Percentiles rank a stretch among this genome's conserved stretches.
phyloP scores from a whole-genome alignment of 2,113 vertebrate genomes.

The western clawed frog (Xenopus tropicalis) region UCB_Xtro_10.0 CM004443.2:156831001-156831500 shows the following conservation, averaged over 20 bases:
- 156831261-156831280: constrained; percentile 7
- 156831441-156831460: background rate
- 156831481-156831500: background rate
- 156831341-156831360: constrained; percentile 29
- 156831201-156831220: background rate
- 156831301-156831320: constrained; percentile 25
- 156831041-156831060: no score
- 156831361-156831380: constrained; percentile 32
- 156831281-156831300: constrained; percentile 27
- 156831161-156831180: no score
- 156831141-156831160: no score
- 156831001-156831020: no score
- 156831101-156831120: no score
- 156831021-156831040: no score
- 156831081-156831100: no score
- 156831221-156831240: constrained; percentile 5
- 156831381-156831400: constrained; percentile 21
- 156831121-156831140: no score
- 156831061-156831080: no score
- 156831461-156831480: background rate
- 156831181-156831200: constrained; percentile 17
- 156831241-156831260: constrained; percentile 9
- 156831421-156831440: background rate
- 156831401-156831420: constrained; percentile 18
- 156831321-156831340: constrained; percentile 21